Base-by-base conservation (phyloP, 2,888 invertebrate species). In the Macaria liturata region DNA sequence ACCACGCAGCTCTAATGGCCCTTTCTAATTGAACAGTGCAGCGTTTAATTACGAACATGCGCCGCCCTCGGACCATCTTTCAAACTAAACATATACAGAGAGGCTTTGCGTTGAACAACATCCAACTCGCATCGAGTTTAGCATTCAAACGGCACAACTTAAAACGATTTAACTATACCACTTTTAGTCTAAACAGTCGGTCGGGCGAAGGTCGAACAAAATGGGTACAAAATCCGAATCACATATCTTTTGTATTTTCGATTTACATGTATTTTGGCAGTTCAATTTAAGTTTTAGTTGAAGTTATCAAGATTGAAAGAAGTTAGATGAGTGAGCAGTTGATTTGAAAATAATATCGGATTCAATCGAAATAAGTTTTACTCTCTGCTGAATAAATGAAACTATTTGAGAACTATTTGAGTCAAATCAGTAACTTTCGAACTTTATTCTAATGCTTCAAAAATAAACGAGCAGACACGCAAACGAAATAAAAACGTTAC, bases 41-140 rank as follows among this genome's bases (percentile, higher is more conserved):
- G 71, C 67, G 66, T 70, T 74, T 80, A 78, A 80, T 79, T 78
- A 73, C 75, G 61, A 66, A 67, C 74, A 71, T 68, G 75, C 67
- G 68, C 62, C 69, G 70, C 70, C 72, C 69, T 70, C 65, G 68
- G 71, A 62, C 72, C 66, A 78, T 80, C 75, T 79, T 75, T 64
- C 55, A 69, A 80, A 79, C 78, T 77, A 80, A 79, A 79, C 75
- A 78, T 75, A 79, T 73, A 76, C 72, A 80, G 74, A 71, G 74
- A 71, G 75, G 77, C 75, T 80, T 71, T 69, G 71, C 62, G 71
- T 75, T 77, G 61, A 79, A 81, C 80, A 77, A 78, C 75, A 78
- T 72, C 71, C 61, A 75, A 79, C 75, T 76, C 67, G 65, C 73
- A 75, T 75, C 76, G 74, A 77, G 75, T 73, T 79, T 75, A 71